A percentile compares a stretch with the other conserved stretches of the same genome.
These are phyloP conservation scores for Aethes cnicana DNA, from an alignment of 2,888 invertebrate species.

Conservation along the genomic window DNA sequence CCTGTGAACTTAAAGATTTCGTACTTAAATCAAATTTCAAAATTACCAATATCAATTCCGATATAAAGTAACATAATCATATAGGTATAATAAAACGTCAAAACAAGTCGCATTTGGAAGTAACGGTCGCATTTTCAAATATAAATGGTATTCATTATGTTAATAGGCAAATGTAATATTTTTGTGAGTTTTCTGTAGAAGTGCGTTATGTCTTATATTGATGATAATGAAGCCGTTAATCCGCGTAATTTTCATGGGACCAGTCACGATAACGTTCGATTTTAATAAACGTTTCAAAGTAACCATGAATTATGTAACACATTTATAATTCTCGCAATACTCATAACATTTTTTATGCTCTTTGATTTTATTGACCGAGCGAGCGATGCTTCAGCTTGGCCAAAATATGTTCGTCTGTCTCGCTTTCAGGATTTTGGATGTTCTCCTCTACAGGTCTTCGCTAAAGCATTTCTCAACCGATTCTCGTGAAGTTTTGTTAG, in stretches of 20 bases:
- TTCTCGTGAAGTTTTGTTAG: too few species aligned
- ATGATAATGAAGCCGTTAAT: slow-evolving; percentile 50
- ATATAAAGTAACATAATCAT: slow-evolving; percentile 41
- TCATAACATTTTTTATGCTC: too few species aligned
- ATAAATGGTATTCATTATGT: slow-evolving; percentile 52
- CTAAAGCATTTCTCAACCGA: too few species aligned
- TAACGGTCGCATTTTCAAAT: slow-evolving; percentile 52
- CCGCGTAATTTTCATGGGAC: slow-evolving; percentile 47
- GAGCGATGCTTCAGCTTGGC: too few species aligned
- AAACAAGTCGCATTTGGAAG: slow-evolving; percentile 54
- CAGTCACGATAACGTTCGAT: slow-evolving; percentile 41
- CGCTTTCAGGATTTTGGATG: too few species aligned
- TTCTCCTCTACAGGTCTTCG: too few species aligned
- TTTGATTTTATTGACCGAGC: too few species aligned
- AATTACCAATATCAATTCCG: slow-evolving; percentile 14
- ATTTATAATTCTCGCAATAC: too few species aligned
- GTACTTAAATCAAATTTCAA: slow-evolving; percentile 14
- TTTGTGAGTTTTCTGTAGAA: slow-evolving; percentile 43
- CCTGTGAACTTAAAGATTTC: slow-evolving; percentile 2
- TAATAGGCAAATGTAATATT: slow-evolving; percentile 49
- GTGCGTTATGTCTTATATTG: slow-evolving; percentile 37
- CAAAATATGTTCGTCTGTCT: too few species aligned
- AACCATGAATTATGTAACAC: too few species aligned
- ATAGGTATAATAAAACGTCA: slow-evolving; percentile 55
- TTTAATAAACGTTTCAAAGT: slow-evolving; percentile 37